phyloP scores from a whole-genome alignment of 2,113 vertebrate species.

The Lutjanus erythropterus region DNA sequence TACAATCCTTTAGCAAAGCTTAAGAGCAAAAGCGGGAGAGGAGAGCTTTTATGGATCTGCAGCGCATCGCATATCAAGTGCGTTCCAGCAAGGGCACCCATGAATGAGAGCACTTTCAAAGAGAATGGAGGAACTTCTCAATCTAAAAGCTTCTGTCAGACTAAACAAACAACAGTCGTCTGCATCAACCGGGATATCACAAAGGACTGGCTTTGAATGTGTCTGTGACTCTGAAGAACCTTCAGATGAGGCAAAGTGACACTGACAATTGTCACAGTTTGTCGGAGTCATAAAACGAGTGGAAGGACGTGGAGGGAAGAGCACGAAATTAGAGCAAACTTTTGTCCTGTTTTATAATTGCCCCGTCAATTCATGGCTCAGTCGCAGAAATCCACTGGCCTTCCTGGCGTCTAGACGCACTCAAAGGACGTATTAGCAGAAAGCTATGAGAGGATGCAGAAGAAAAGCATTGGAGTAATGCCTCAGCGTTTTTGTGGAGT shows the following conservation, averaged over 20 bases:
- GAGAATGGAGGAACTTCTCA: slow-evolving; percentile 9
- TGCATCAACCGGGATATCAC: background rate
- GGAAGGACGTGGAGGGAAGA: background rate
- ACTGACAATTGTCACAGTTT: background rate
- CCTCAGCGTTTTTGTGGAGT: slow-evolving; percentile 8
- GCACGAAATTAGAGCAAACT: background rate
- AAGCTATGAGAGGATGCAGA: background rate
- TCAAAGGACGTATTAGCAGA: background rate
- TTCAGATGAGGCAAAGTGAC: slow-evolving; percentile 15
- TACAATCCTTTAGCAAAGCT: slow-evolving; percentile 4
- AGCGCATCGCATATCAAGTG: slow-evolving; percentile 45
- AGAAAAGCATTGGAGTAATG: background rate
- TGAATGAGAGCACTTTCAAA: slow-evolving; percentile 15
- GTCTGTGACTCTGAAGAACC: background rate
- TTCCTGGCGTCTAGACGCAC: background rate
- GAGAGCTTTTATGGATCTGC: slow-evolving; percentile 40
- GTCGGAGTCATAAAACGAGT: background rate
- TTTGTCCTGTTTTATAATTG: background rate
- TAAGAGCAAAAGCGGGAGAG: slow-evolving; percentile 3
- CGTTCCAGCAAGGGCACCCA: slow-evolving; percentile 26
- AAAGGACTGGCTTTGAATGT: background rate
- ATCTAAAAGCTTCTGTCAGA: slow-evolving; percentile 20
- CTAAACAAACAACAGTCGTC: background rate
- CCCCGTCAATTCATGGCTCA: background rate
- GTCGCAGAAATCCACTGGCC: background rate